Evolutionary conservation across 2,888 invertebrate species (phyloP).

Genomic region (Escarpia spicata): DNA sequence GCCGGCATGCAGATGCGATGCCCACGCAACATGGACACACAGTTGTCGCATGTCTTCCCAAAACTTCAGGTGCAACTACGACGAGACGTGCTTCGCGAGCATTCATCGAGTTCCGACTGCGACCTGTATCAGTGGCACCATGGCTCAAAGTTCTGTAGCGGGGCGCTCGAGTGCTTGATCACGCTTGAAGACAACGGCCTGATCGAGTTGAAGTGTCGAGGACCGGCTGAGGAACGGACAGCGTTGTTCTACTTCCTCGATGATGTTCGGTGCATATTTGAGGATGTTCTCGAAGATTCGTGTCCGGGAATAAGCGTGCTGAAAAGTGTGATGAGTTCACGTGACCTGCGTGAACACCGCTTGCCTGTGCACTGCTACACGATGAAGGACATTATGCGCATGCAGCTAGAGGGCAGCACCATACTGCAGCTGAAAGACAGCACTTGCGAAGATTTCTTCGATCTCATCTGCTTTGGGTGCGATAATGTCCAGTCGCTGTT

Average conservation of each 20-base stretch:
- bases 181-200: conserved; percentile 67
- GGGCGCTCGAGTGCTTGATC: conserved; percentile 76
- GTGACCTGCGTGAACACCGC: conserved; percentile 37
- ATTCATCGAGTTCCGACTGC: conserved; percentile 67
- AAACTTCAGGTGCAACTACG: conserved; percentile 75
- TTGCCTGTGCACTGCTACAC: conserved; percentile 53
- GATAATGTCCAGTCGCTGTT: conserved; percentile 66
- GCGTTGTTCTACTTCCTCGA: conserved; percentile 75
- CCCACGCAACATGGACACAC: conserved; percentile 66
- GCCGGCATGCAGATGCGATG: conserved; percentile 72
- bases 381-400: conserved; percentile 63
- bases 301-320: conserved; percentile 77
- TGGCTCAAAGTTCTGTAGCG: conserved; percentile 77
- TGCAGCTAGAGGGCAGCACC: conserved; percentile 63
- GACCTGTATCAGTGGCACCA: conserved; percentile 80
- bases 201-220: conserved; percentile 76
- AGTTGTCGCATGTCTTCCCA: conserved; percentile 76
- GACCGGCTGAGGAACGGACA: conserved; percentile 68
- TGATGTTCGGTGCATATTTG: conserved; percentile 74
- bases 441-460: conserved; percentile 70
- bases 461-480: conserved; percentile 68
- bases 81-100: conserved; percentile 63
- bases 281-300: conserved; percentile 73
- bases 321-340: conserved; percentile 73
- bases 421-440: conserved; percentile 65